Percentiles rank a stretch among this genome's conserved stretches.
phyloP scores from a whole-genome alignment of 2,113 vertebrate species.

The Laticauda laticaudata region DNA sequence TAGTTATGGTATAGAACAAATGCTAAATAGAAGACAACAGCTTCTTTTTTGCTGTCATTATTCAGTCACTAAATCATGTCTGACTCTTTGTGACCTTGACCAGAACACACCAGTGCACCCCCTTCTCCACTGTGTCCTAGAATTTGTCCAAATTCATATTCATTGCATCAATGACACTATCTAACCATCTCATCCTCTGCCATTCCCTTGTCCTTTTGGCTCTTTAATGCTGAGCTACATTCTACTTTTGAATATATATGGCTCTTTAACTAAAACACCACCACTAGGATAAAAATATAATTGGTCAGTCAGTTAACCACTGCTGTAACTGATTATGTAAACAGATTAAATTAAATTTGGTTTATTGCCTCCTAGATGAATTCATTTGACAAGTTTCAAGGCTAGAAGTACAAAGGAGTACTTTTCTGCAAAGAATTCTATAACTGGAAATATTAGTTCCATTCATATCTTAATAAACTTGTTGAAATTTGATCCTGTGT shows the following conservation, averaged over 20 bases:
- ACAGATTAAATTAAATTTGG: background rate
- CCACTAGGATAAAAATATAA: background rate
- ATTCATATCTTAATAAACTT: background rate
- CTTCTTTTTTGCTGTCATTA: background rate
- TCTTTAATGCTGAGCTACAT: background rate
- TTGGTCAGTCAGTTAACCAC: background rate
- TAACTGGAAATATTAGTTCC: background rate
- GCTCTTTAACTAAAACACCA: background rate
- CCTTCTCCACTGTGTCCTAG: background rate
- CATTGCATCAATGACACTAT: background rate
- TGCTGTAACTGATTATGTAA: background rate
- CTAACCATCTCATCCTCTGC: background rate
- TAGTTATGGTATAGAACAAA: background rate
- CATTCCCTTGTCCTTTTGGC: background rate
- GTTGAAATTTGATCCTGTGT: background rate
- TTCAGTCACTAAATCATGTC: background rate
- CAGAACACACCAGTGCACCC: background rate
- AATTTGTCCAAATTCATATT: background rate
- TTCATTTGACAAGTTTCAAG: background rate
- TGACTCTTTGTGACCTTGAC: background rate
- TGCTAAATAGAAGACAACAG: background rate
- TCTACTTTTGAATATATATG: background rate
- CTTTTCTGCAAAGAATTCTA: background rate
- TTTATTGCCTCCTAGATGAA: background rate
- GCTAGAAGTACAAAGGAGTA: background rate